Evolutionary conservation across 2,797 vertebrate genomes (phyloP).

Genomic region (Menidia menidia): DNA sequence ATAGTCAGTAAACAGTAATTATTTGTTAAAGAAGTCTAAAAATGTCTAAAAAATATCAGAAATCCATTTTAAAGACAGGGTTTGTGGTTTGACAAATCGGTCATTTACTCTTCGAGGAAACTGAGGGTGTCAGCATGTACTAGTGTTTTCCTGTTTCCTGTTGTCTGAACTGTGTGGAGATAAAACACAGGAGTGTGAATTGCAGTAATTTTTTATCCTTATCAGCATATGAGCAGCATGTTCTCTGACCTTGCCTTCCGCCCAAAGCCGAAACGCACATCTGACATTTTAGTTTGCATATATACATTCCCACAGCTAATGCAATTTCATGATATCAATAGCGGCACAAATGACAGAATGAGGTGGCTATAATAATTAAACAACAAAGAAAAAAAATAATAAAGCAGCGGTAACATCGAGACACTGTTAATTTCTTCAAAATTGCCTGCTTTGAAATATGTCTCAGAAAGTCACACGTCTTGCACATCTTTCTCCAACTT

Average conservation of each 20-base stretch:
- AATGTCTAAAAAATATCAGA: conserved; percentile 12
- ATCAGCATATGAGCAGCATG: conserved; percentile 59
- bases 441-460: too few relatives aligned
- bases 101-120: conserved; percentile 68
- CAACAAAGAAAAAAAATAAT: conserved; percentile 33
- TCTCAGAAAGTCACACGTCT: too few relatives aligned
- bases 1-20: too few relatives aligned
- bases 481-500: conserved; percentile 1
- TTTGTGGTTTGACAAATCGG: conserved; percentile 76
- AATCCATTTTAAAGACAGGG: conserved; percentile 54
- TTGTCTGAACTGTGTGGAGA: conserved; percentile 47
- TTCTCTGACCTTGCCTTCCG: conserved; percentile 48
- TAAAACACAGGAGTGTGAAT: conserved; percentile 55
- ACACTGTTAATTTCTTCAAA: too few relatives aligned
- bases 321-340: conserved; percentile 44
- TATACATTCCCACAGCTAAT: conserved; percentile 42
- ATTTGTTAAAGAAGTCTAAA: too few relatives aligned
- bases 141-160: conserved; percentile 44
- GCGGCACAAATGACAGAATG: conserved; percentile 48
- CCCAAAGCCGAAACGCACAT: conserved; percentile 51
- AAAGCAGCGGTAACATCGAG: not conserved
- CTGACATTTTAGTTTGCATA: conserved; percentile 16
- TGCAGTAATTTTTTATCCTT: conserved; percentile 56
- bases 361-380: conserved; percentile 37
- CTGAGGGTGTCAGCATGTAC: conserved; percentile 74